These are phyloP conservation scores for Ginglymostoma cirratum DNA, from an alignment of 2,113 vertebrate genomes.

Conservation along the genomic window DNA sequence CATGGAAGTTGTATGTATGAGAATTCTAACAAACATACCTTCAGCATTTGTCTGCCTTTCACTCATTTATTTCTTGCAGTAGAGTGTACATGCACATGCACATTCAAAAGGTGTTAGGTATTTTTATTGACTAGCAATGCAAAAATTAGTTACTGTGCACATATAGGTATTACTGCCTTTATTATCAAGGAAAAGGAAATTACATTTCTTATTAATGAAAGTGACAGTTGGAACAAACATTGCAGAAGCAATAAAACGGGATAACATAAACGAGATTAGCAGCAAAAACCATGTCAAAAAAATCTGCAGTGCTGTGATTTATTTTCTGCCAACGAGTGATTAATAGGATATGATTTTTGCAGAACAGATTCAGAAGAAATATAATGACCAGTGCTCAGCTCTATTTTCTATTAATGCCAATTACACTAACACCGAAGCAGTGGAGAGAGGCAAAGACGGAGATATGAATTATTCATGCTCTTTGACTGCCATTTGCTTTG, in stretches of 20 bases:
- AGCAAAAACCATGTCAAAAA: background rate
- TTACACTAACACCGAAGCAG: background rate
- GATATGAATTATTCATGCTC: background rate
- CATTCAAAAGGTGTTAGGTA: background rate
- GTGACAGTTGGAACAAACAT: conserved; percentile 11
- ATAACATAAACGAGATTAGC: background rate
- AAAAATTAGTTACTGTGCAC: background rate
- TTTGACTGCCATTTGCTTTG: background rate
- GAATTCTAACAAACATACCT: background rate
- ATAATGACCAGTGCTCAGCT: background rate
- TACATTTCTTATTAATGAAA: background rate
- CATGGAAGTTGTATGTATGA: background rate
- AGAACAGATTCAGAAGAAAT: conserved; percentile 15
- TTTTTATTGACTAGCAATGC: background rate
- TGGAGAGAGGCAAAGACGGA: background rate
- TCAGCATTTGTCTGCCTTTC: background rate
- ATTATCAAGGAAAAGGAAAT: background rate
- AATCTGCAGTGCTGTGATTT: background rate
- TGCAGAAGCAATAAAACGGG: background rate
- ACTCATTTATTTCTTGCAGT: background rate
- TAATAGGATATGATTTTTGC: background rate
- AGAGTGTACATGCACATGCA: background rate
- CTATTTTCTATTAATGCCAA: background rate
- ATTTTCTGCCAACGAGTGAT: background rate
- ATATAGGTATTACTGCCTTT: background rate